Conservation (phyloP, 2,888 invertebrate genomes). For the Andrena hattorfiana region DNA sequence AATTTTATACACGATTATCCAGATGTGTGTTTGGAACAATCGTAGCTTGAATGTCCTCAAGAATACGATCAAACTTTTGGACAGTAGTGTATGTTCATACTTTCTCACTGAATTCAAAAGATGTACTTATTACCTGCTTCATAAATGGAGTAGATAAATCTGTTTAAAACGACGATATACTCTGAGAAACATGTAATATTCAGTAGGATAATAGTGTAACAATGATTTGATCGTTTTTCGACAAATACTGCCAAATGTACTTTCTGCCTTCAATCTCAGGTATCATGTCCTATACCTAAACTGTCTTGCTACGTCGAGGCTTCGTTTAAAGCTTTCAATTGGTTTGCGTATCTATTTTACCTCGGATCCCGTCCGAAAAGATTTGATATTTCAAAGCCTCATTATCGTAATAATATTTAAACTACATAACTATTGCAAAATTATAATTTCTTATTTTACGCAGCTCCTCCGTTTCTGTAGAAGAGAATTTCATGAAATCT, state of each 20-base stretch:
- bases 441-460: conserved; percentile 18
- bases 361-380: conserved; percentile 35
- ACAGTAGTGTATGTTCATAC: conserved; percentile 15
- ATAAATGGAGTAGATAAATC: conserved; percentile 52
- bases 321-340: conserved; percentile 46
- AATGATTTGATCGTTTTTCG: conserved; percentile 63
- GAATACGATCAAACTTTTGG: conserved; percentile 41
- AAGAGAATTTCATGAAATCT: conserved; percentile 14
- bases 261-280: conserved; percentile 37
- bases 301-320: conserved; percentile 31
- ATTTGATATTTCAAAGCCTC: conserved; percentile 42
- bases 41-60: not conserved
- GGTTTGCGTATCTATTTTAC: conserved; percentile 22
- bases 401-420: conserved; percentile 39
- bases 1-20: not conserved
- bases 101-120: conserved; percentile 26
- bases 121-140: conserved; percentile 28
- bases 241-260: conserved; percentile 63
- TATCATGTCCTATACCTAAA: conserved; percentile 46
- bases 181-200: conserved; percentile 70
- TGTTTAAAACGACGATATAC: conserved; percentile 69
- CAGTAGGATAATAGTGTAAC: conserved; percentile 52
- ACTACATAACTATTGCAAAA: conserved; percentile 46
- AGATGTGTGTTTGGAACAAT: not conserved
- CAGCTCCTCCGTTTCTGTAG: not conserved